Evolutionary conservation across 2,888 invertebrate genomes (phyloP).

Genomic region (Balanococcus diminutus): DNA sequence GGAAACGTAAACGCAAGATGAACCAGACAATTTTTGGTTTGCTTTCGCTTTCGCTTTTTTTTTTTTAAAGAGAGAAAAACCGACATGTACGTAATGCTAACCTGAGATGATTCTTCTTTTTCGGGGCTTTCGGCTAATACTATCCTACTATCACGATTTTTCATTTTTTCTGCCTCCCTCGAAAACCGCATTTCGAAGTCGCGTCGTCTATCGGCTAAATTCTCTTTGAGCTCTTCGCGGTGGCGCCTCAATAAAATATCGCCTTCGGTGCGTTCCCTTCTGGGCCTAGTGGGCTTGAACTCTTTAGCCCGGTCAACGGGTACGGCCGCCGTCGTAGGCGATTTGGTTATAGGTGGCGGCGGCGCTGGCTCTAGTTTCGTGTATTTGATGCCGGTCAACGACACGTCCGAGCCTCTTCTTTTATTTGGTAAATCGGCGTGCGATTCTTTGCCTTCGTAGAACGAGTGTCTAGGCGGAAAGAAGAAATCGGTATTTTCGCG

Average conservation of each 20-base stretch:
- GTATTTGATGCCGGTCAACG: conserved; percentile 55
- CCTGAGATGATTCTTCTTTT: conserved; percentile 49
- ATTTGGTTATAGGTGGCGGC: conserved; percentile 64
- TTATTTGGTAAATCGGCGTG: conserved; percentile 56
- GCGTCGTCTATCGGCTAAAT: conserved; percentile 63
- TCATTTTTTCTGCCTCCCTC: conserved; percentile 60
- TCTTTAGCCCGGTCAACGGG: conserved; percentile 61
- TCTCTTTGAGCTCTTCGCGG: conserved; percentile 65
- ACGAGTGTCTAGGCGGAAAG: conserved; percentile 76
- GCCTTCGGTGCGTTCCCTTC: conserved; percentile 88
- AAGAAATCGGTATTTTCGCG: conserved; percentile 86
- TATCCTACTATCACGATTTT: conserved; percentile 48
- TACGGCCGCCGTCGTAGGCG: conserved; percentile 65
- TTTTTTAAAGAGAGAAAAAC: conserved; percentile 36
- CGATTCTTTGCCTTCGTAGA: conserved; percentile 64
- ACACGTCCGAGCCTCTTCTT: conserved; percentile 59
- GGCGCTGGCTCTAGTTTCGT: conserved; percentile 64
- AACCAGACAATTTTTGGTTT: conserved; percentile 17
- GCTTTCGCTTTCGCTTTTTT: background rate
- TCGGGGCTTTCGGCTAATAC: conserved; percentile 2
- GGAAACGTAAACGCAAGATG: conserved; percentile 46
- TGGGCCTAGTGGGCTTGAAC: conserved; percentile 68
- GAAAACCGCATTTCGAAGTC: conserved; percentile 64
- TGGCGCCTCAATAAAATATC: conserved; percentile 71
- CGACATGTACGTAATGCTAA: conserved; percentile 40